Evolutionary conservation across 2,888 invertebrate species (phyloP).

Genomic region (Eupithecia tripunctaria): DNA sequence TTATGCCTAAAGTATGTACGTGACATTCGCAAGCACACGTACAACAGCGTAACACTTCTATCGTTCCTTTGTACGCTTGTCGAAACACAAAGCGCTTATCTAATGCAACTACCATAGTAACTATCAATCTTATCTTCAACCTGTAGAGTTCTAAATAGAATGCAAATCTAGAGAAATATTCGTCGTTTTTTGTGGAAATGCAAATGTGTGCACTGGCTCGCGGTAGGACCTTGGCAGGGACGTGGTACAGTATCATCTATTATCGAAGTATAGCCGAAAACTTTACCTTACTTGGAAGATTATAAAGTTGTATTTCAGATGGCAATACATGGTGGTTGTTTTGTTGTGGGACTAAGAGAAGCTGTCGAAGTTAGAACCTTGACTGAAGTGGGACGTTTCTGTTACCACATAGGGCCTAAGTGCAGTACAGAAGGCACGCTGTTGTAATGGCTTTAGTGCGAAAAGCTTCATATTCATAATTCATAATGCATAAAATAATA

Average conservation of each 20-base stretch:
- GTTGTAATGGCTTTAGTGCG: slow-evolving; percentile 63
- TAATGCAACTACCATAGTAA: slow-evolving; percentile 28
- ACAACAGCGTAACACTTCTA: slow-evolving; percentile 67
- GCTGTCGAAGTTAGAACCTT: slow-evolving; percentile 74
- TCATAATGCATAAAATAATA: background rate
- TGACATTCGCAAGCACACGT: slow-evolving; percentile 74
- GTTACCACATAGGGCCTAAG: slow-evolving; percentile 80
- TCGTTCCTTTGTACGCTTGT: slow-evolving; percentile 63
- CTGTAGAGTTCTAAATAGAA: slow-evolving; percentile 45
- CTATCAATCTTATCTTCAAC: slow-evolving; percentile 35
- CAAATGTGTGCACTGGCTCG: slow-evolving; percentile 71
- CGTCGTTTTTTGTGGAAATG: slow-evolving; percentile 53
- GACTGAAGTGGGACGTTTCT: slow-evolving; percentile 78
- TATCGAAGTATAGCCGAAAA: slow-evolving; percentile 40
- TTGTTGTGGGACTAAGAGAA: slow-evolving; percentile 46
- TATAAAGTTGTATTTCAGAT: slow-evolving; percentile 44
- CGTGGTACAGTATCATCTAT: slow-evolving; percentile 74
- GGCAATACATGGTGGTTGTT: slow-evolving; percentile 40
- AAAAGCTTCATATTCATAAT: slow-evolving; percentile 47
- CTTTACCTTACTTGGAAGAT: slow-evolving; percentile 22
- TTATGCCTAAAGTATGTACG: slow-evolving; percentile 66
- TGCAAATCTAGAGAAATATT: slow-evolving; percentile 44
- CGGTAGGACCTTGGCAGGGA: slow-evolving; percentile 72
- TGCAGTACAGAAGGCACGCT: slow-evolving; percentile 73
- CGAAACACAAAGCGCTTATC: slow-evolving; percentile 47